phyloP scores from a whole-genome alignment of 1,140 invertebrate genomes.

The Brachionus rotundiformis region DNA sequence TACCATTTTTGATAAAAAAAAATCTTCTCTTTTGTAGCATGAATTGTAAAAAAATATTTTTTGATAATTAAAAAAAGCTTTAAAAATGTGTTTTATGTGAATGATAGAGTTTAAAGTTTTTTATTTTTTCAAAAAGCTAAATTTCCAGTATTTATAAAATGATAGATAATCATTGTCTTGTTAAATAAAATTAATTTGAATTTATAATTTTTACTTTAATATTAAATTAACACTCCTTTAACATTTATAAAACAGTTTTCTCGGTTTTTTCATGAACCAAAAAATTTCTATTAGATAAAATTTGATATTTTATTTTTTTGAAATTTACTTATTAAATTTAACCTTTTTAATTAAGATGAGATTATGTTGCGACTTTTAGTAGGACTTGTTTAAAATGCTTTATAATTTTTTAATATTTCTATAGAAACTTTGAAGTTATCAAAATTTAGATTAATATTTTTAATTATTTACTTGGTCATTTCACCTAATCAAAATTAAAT shows the following conservation, averaged over 20 bases:
- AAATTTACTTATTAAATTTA: background rate
- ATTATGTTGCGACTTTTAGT: background rate
- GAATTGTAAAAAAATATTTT: conserved; percentile 23
- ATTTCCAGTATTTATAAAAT: too few species aligned
- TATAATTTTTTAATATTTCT: background rate
- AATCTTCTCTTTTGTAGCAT: conserved; percentile 31
- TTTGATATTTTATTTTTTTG: background rate
- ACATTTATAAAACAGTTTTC: too few species aligned
- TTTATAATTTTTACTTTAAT: too few species aligned
- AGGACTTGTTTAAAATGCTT: background rate
- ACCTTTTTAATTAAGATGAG: background rate
- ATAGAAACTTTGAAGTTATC: background rate
- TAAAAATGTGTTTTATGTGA: too few species aligned
- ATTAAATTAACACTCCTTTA: too few species aligned
- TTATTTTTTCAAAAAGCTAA: too few species aligned
- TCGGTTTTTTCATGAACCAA: too few species aligned
- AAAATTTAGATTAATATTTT: background rate
- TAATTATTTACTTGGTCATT: background rate
- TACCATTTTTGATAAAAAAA: conserved; percentile 34
- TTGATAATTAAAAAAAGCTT: conserved; percentile 23
- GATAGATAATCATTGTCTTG: too few species aligned
- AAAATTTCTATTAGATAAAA: background rate
- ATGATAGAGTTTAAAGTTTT: too few species aligned
- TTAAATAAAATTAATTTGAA: too few species aligned
- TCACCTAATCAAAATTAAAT: background rate